Evolutionary conservation across 1,140 invertebrate species (phyloP).

Genomic region (Pogonus chalceus): DNA sequence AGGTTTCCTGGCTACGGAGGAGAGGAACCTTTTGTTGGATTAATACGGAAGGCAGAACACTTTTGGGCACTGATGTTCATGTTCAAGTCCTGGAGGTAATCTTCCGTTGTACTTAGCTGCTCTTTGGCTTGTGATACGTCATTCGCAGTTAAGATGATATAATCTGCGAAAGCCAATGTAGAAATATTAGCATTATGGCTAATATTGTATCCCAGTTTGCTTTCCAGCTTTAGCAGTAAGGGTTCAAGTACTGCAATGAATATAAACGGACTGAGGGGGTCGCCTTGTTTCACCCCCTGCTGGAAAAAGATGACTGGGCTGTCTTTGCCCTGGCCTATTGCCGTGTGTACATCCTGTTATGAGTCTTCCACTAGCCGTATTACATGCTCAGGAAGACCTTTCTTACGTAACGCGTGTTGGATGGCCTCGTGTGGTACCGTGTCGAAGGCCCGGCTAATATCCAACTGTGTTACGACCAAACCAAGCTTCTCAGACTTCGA

Average conservation of each 20-base stretch:
- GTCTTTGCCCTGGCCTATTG: conserved; percentile 8
- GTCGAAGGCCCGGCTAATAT: conserved; percentile 27
- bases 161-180: conserved; percentile 29
- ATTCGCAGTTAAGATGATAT: conserved; percentile 26
- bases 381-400: too few relatives aligned
- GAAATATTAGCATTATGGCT: conserved; percentile 3
- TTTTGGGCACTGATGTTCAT: conserved; percentile 17
- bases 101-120: conserved; percentile 9
- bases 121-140: conserved; percentile 15
- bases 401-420: too few relatives aligned
- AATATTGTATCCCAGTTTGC: conserved; percentile 5
- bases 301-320: conserved; percentile 13
- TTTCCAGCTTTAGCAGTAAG: too few relatives aligned
- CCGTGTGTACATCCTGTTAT: too few relatives aligned
- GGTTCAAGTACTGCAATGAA: too few relatives aligned
- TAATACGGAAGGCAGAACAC: conserved; percentile 19
- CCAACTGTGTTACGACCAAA: conserved; percentile 21
- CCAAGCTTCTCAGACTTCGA: conserved; percentile 9
- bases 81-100: conserved; percentile 15
- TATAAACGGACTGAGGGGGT: conserved; percentile 30
- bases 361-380: too few relatives aligned
- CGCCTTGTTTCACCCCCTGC: conserved; percentile 35
- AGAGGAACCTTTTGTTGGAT: conserved; percentile 8
- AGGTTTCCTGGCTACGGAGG: too few relatives aligned
- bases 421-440: conserved; percentile 22